phyloP scores from a whole-genome alignment of 2,113 vertebrate species.

The Marmota flaviventris region DNA sequence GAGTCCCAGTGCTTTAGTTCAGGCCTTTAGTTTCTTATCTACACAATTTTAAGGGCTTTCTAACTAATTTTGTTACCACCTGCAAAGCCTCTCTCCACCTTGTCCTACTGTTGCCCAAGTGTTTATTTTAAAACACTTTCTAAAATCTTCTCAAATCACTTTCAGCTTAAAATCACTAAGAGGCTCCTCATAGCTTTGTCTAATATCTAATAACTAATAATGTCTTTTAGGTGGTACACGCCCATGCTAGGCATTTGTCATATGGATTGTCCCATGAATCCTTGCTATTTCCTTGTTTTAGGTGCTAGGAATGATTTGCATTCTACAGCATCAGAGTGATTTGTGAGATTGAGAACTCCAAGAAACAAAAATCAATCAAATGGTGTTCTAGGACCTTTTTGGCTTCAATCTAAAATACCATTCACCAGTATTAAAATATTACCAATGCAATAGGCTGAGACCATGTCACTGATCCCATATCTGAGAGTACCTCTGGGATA shows the following conservation, averaged over 20 bases:
- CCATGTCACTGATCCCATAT: neutral
- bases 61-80: constrained; percentile 50
- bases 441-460: neutral
- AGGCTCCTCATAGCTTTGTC: constrained; percentile 35
- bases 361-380: constrained; percentile 31
- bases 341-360: neutral
- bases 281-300: neutral
- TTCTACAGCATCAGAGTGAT: neutral
- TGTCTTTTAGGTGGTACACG: neutral
- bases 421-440: neutral
- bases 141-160: constrained; percentile 29
- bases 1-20: neutral
- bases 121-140: constrained; percentile 29
- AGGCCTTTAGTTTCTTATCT: constrained; percentile 33
- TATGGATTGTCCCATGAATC: neutral
- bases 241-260: neutral
- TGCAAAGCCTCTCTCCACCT: neutral
- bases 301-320: neutral
- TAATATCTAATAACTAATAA: constrained; percentile 1
- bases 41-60: constrained; percentile 60
- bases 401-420: neutral
- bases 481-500: neutral
- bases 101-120: neutral
- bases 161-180: constrained; percentile 43
- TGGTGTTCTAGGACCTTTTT: neutral